phyloP scores from a whole-genome alignment of 2,888 invertebrate genomes.

The Rutpela maculata region DNA sequence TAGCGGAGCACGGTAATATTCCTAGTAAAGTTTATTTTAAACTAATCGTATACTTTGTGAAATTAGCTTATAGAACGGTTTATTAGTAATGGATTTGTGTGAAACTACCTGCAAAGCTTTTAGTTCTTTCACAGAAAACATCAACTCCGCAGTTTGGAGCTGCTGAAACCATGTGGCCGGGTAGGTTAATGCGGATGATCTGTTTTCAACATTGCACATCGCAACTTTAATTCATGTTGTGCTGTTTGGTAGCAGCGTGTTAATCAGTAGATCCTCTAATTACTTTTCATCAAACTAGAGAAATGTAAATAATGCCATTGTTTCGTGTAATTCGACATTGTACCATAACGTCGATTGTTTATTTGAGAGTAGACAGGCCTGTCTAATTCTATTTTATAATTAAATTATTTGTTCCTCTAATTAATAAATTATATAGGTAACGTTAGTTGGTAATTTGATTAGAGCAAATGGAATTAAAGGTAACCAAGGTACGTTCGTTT shows the following conservation, averaged over 20 bases:
- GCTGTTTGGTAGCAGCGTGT: conserved; percentile 33
- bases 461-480: background rate
- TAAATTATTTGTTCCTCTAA: conserved; percentile 24
- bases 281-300: conserved; percentile 41
- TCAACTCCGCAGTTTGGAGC: background rate
- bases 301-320: conserved; percentile 44
- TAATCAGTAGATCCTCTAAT: conserved; percentile 44
- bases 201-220: conserved; percentile 20
- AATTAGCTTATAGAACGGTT: too few relatives aligned
- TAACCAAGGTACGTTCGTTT: too few relatives aligned
- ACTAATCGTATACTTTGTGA: too few relatives aligned
- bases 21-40: too few relatives aligned
- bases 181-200: conserved; percentile 18
- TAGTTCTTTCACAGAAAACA: background rate
- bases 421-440: conserved; percentile 12
- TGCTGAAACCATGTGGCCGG: background rate
- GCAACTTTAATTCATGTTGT: conserved; percentile 36
- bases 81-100: background rate
- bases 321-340: conserved; percentile 32
- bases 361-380: conserved; percentile 4
- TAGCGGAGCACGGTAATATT: too few relatives aligned
- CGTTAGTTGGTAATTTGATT: background rate
- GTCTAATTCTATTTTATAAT: conserved; percentile 30
- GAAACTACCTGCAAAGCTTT: background rate
- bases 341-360: conserved; percentile 22